phyloP scores from a whole-genome alignment of 2,888 invertebrate species.

The Ormyrus nitidulus region DNA sequence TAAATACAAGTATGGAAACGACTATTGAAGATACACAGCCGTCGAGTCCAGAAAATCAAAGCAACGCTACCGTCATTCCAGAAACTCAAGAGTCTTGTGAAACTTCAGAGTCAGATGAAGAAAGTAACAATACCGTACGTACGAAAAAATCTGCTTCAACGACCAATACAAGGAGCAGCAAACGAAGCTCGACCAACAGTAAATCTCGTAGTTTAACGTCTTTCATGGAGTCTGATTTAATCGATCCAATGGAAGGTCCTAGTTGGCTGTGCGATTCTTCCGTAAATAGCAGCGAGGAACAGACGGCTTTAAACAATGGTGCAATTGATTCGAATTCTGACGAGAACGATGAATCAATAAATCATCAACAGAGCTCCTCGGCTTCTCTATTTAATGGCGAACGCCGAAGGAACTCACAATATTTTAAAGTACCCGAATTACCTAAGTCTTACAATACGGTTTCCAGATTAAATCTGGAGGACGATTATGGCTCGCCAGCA shows the following conservation, averaged over 20 bases:
- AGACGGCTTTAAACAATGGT: neutral
- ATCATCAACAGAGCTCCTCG: neutral
- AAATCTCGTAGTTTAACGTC: conserved; percentile 11
- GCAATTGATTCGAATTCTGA: neutral
- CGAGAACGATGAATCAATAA: neutral
- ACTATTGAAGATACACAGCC: conserved; percentile 31
- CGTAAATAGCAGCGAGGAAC: neutral
- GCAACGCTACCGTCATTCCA: neutral
- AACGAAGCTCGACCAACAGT: neutral
- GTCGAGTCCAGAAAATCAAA: conserved; percentile 21
- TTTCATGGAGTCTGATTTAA: conserved; percentile 8
- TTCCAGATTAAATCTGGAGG: neutral
- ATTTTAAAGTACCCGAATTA: conserved; percentile 34
- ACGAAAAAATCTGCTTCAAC: neutral
- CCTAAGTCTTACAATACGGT: conserved; percentile 13
- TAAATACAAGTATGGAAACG: neutral
- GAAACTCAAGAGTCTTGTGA: conserved; percentile 38
- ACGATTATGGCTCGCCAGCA: neutral
- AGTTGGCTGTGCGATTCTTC: conserved; percentile 67
- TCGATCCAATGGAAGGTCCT: conserved; percentile 72
- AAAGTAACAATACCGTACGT: neutral
- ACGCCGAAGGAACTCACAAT: conserved; percentile 13
- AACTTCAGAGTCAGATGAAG: conserved; percentile 22
- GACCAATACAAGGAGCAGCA: neutral
- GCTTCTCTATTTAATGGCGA: conserved; percentile 2